phyloP scores from a whole-genome alignment of 2,113 vertebrate species.

The Steatornis caripensis region DNA sequence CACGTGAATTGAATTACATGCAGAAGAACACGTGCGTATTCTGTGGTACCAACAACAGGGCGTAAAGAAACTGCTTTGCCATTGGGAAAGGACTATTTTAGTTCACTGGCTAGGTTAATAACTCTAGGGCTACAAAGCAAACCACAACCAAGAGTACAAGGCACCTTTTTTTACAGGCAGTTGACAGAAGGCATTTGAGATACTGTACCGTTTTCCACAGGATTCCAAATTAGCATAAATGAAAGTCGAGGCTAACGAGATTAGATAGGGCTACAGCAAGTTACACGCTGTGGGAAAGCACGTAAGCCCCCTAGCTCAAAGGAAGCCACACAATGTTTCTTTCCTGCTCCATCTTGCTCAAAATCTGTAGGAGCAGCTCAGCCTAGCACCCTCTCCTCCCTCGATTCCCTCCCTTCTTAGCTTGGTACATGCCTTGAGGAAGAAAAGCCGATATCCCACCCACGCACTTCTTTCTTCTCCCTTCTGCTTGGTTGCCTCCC shows the following conservation, averaged over 20 bases:
- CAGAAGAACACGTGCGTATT: accelerated
- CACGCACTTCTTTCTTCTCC: not conserved
- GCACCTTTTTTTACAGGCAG: not conserved
- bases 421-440: not conserved
- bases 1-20: accelerated
- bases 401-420: not conserved
- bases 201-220: not conserved
- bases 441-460: not conserved
- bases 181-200: not conserved
- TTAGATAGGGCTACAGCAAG: not conserved
- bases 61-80: not conserved
- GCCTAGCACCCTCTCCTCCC: not conserved
- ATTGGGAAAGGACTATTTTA: not conserved
- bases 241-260: not conserved
- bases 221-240: not conserved
- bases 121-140: not conserved
- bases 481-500: not conserved
- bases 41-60: not conserved
- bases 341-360: not conserved
- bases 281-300: accelerated
- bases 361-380: not conserved
- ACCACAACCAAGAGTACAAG: not conserved
- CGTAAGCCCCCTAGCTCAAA: not conserved
- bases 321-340: not conserved
- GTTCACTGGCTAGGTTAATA: not conserved